Evolutionary conservation across 2,888 invertebrate genomes (phyloP).

Genomic region (Mythimna loreyi): DNA sequence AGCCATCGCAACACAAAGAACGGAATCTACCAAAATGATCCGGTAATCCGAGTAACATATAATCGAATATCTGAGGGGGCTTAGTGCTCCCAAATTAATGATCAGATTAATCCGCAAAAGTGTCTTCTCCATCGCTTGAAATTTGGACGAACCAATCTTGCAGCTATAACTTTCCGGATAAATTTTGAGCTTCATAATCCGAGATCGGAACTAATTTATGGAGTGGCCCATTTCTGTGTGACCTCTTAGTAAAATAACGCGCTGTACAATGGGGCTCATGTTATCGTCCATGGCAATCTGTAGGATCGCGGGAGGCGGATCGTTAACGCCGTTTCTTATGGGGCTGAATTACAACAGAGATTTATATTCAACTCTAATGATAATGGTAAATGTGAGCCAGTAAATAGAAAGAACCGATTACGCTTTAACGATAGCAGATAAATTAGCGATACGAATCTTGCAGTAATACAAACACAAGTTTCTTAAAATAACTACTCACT

Average conservation of each 20-base stretch:
- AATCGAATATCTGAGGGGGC: conserved; percentile 64
- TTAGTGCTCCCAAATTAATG: conserved; percentile 69
- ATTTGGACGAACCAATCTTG: conserved; percentile 71
- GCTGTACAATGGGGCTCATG: conserved; percentile 68
- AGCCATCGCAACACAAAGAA: conserved; percentile 60
- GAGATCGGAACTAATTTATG: conserved; percentile 79
- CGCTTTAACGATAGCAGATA: conserved; percentile 30
- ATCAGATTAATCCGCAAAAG: conserved; percentile 72
- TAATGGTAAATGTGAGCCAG: conserved; percentile 49
- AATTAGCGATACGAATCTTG: conserved; percentile 13
- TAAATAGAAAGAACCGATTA: conserved; percentile 50
- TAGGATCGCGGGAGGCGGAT: conserved; percentile 64
- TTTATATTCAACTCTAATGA: conserved; percentile 65
- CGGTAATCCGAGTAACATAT: conserved; percentile 59
- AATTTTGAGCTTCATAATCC: conserved; percentile 80
- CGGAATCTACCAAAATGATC: conserved; percentile 55
- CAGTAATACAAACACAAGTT: conserved; percentile 20
- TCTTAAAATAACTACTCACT: not conserved
- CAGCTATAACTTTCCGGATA: conserved; percentile 74
- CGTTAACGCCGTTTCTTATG: conserved; percentile 71
- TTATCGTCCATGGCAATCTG: conserved; percentile 69
- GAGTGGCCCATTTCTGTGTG: conserved; percentile 71
- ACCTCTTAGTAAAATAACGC: conserved; percentile 75
- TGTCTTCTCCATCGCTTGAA: conserved; percentile 65
- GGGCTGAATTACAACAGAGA: conserved; percentile 65